A percentile compares a stretch with the other conserved stretches of the same genome.
Conservation (phyloP, 2,888 invertebrate species). For the Trichopria drosophilae region DNA sequence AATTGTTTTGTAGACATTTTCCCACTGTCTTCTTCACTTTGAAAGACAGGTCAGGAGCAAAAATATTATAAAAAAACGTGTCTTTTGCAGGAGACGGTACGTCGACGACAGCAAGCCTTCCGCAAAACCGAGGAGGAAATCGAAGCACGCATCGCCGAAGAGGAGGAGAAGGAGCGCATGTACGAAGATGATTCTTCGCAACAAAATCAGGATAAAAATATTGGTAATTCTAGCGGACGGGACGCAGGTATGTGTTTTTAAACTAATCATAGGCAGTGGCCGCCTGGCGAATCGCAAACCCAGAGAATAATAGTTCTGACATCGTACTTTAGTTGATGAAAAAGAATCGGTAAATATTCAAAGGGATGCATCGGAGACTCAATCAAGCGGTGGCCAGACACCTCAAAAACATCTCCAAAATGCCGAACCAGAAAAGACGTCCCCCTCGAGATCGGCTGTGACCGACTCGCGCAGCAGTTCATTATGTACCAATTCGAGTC, state of each 20-base stretch:
- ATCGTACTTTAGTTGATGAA: constrained; percentile 54
- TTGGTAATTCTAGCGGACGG: constrained; percentile 54
- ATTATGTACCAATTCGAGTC: constrained; percentile 40
- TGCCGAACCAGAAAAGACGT: constrained; percentile 37
- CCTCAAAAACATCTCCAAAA: constrained; percentile 45
- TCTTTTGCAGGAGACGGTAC: constrained; percentile 64
- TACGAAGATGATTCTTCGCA: constrained; percentile 32
- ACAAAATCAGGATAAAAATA: constrained; percentile 49
- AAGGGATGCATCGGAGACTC: constrained; percentile 53
- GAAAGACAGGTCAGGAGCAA: too few species aligned
- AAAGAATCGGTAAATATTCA: constrained; percentile 55
- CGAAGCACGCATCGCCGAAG: constrained; percentile 69
- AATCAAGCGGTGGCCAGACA: constrained; percentile 50
- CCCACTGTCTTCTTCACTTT: too few species aligned
- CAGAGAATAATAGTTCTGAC: constrained; percentile 35
- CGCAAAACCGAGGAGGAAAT: constrained; percentile 76
- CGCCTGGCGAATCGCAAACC: constrained; percentile 36
- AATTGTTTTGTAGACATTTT: too few species aligned
- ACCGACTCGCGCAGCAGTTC: constrained; percentile 32
- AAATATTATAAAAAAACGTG: neutral
- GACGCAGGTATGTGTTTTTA: constrained; percentile 50
- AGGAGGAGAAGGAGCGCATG: constrained; percentile 59
- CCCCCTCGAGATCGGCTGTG: constrained; percentile 42
- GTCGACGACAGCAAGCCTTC: constrained; percentile 69
- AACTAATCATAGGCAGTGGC: constrained; percentile 21